Evolutionary conservation across 2,113 vertebrate species (phyloP), one percentile per base, ranked within the genome.

Genomic region (Bubo blakistoni): DNA sequence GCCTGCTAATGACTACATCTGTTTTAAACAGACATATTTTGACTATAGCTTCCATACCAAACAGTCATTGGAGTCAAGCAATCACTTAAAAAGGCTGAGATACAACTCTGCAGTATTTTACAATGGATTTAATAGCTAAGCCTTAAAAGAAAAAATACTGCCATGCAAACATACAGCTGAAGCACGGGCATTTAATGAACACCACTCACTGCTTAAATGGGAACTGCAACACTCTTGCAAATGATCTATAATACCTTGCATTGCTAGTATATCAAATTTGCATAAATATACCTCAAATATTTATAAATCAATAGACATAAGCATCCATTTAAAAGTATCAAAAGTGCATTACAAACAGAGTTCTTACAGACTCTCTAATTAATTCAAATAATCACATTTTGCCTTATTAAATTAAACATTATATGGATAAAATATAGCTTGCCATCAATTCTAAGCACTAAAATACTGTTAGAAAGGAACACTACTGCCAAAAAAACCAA

Each of bases 371-470:
- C 88, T 83, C 82, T 69, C 58, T 87, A 97, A 95, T 97, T 97
- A 97, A 97, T 91, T 96, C 65, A 94, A 95, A 94, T 95, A 96
- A 96, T 95, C 92, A 76, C 63, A 85, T 92, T 94, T 91, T 95
- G 22, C 72, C 81, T 94, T 96, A 92, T 95, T 93, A 96, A 93
- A 96, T 96, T 96, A 97, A 94, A 92, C 49, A 62, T 86, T 96
- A 63, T 67, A 80, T 82, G 78, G 69, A 77, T 92, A 90, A 97
- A 96, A 93, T 91, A 95, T 7, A 86, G 88, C 59, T 96, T 88
- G 87, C 88, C 70, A 57, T 91, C 78, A 96, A 77, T 74, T 86
- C 82, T 61, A 77, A 94, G 91, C 66, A 84, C 87, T 95, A 80
- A 93, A 96, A 92, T 36, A 71, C 86, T 59, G 49, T 79, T 90